Evolutionary conservation across 1,140 invertebrate genomes (phyloP), one percentile per base, ranked within the genome.

Genomic region (Brachionus asplanchnoidis): DNA sequence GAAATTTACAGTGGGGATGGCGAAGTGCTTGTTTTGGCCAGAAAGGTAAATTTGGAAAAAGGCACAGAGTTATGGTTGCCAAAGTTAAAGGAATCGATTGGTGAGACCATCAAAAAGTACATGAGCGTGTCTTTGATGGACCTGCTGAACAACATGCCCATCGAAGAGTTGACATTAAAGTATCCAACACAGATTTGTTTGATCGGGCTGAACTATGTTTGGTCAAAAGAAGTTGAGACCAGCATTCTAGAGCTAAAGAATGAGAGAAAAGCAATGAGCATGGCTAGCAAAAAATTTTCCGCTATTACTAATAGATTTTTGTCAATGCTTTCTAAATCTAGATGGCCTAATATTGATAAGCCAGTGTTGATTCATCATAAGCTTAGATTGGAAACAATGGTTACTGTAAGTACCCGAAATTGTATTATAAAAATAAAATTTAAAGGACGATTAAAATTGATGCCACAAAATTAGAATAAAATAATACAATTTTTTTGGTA

Each of bases 221-320:
- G 89, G 89, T 89, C 88, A 5, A 86, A 86, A 79, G 89, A 90
- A 83, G 88, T 88, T 87, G 89, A 90, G 50, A 50, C 85, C 26
- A 88, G 88, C 56, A 88, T 89, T 11, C 50, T 85, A 23, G 88
- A 89, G 46, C 86, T 89, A 7, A 88, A 88, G 44, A 88, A 88
- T 86, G 89, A 90, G 23, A 85, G 88, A n/a, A 89, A 89, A 83
- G 88, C 89, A 14, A 85, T 90, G 50, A 86, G 87, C 17, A 86
- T 86, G 28, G 86, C 87, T 1, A 85, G 87, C 73, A 87, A 88
- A 82, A 88, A 88, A 79, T 89, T 89, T 85, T 84, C 84, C 8
- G 77, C 86, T 12, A 86, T 87, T 50, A 87, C 88, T 14, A 85
- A 86, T 23, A 88, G 88, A 85, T 86, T 90, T 32, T 85, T 86